Percentiles rank a stretch among this genome's conserved stretches.
phyloP scores from a whole-genome alignment of 1,140 invertebrate species.

The Eumaeus atala region DNA sequence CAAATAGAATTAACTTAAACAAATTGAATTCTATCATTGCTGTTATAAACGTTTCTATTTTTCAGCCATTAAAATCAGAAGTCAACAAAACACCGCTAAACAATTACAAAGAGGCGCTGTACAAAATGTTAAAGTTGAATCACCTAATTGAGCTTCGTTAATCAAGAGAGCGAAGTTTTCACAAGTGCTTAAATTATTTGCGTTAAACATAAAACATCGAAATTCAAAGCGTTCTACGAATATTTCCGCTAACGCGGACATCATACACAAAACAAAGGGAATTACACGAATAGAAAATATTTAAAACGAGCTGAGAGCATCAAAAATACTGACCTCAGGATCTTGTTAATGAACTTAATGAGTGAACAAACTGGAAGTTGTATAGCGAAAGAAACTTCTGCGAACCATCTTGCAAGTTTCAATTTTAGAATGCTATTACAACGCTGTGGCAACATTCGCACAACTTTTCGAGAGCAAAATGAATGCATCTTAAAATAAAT shows the following conservation, averaged over 20 bases:
- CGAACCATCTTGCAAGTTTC: conserved; percentile 56
- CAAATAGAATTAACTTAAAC: conserved; percentile 17
- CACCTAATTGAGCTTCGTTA: conserved; percentile 65
- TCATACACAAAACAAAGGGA: conserved; percentile 50
- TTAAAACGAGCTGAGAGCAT: conserved; percentile 56
- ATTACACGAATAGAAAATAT: conserved; percentile 62
- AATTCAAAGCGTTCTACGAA: conserved; percentile 63
- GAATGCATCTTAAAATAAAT: conserved; percentile 52
- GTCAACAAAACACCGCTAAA: conserved; percentile 32
- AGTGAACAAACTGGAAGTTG: conserved; percentile 54
- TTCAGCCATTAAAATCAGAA: conserved; percentile 12
- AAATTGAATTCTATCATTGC: conserved; percentile 14
- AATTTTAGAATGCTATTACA: conserved; percentile 53
- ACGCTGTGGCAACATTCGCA: conserved; percentile 36
- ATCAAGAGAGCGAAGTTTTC: conserved; percentile 66
- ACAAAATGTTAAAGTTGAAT: conserved; percentile 61
- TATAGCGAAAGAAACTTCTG: conserved; percentile 44
- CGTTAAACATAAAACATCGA: conserved; percentile 66
- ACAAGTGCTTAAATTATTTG: conserved; percentile 69
- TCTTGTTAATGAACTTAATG: conserved; percentile 69
- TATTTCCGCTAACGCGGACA: conserved; percentile 55
- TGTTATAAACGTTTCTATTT: conserved; percentile 21
- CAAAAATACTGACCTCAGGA: conserved; percentile 63
- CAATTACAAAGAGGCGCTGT: conserved; percentile 52
- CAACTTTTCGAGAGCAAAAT: conserved; percentile 41